A percentile compares a stretch with the other conserved stretches of the same genome.
phyloP scores from a whole-genome alignment of 2,113 vertebrate species.

The Megaceryle maxima region DNA sequence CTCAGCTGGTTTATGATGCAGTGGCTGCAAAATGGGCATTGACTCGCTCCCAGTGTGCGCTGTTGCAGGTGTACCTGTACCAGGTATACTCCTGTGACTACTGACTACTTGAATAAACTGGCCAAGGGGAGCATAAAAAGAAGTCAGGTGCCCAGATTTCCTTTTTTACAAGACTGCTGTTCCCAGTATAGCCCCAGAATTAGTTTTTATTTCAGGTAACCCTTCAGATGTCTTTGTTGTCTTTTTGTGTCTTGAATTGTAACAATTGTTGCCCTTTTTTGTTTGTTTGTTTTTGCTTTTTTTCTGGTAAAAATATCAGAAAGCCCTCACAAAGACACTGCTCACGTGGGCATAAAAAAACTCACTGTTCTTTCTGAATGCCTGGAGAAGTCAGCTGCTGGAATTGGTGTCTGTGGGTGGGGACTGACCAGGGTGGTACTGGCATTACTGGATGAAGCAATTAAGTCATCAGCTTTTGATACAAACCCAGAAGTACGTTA shows the following conservation, averaged over 20 bases:
- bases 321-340: not conserved
- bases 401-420: not conserved
- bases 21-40: not conserved
- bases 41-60: rapidly evolving
- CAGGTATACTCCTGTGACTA: not conserved
- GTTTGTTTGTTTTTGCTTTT: not conserved
- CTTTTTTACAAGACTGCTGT: not conserved
- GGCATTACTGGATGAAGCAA: not conserved
- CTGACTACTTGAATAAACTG: not conserved
- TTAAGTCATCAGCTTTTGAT: not conserved
- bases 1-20: not conserved
- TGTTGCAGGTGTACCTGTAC: not conserved
- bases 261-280: not conserved
- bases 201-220: not conserved
- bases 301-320: not conserved
- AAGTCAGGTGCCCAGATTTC: not conserved
- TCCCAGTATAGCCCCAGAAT: not conserved
- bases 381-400: not conserved
- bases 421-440: not conserved
- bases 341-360: not conserved
- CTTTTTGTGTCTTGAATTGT: not conserved
- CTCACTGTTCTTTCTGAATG: not conserved
- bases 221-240: not conserved
- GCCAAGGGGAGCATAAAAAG: not conserved
- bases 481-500: not conserved